These are phyloP conservation scores for Trochalopteron elliotii DNA, from an alignment of 2,113 vertebrate genomes.

Conservation along the genomic window DNA sequence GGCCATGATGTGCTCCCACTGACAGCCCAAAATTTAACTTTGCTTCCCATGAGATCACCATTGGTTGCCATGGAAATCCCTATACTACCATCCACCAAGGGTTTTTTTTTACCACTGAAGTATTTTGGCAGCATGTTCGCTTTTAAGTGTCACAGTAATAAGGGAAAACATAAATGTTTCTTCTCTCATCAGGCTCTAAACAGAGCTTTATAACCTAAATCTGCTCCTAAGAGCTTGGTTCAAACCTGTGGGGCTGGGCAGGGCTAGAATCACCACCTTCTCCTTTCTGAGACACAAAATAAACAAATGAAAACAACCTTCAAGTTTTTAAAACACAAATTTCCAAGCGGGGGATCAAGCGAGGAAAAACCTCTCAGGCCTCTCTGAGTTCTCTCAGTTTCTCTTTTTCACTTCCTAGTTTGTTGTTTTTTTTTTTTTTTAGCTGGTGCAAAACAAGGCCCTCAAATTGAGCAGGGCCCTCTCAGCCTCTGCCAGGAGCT, in stretches of 20 bases:
- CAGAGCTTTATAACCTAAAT: background rate
- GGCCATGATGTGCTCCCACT: background rate
- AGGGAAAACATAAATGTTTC: background rate
- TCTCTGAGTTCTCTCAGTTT: background rate
- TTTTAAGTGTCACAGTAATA: background rate
- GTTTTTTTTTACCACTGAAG: background rate
- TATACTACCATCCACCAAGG: background rate
- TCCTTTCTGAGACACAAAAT: background rate
- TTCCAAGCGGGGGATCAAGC: background rate
- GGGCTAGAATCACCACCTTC: background rate
- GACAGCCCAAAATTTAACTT: background rate
- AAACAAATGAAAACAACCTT: background rate
- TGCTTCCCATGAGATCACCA: background rate
- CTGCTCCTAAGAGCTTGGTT: background rate
- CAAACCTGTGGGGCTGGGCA: background rate
- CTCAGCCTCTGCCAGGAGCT: background rate
- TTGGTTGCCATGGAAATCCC: slow-evolving; percentile 4
- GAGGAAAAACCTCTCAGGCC: background rate
- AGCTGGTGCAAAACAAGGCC: background rate
- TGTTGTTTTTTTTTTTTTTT: background rate
- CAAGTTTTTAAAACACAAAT: background rate
- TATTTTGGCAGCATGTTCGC: slow-evolving; percentile 5
- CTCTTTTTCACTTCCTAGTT: slow-evolving; percentile 23
- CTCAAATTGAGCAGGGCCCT: background rate
- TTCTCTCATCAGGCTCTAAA: background rate